Conservation (phyloP, 2,888 invertebrate species). For the Lycophotia porphyrea region DNA sequence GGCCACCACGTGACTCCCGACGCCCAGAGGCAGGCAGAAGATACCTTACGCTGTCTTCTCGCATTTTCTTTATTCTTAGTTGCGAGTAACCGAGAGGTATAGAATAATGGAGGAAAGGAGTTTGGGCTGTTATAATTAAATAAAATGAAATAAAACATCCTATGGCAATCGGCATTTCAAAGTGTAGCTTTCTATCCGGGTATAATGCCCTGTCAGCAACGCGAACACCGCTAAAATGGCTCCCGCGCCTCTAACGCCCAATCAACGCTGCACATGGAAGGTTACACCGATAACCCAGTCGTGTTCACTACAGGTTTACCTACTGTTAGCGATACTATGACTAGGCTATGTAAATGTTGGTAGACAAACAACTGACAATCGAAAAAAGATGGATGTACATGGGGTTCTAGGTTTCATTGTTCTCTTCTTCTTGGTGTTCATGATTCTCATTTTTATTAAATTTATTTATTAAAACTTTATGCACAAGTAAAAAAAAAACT, state of each 20-base stretch:
- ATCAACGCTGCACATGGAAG: slow-evolving; percentile 67
- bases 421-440: no score
- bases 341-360: background rate
- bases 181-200: background rate
- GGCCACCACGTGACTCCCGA: no score
- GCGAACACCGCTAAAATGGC: slow-evolving; percentile 48
- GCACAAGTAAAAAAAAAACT: no score
- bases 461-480: no score
- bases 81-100: background rate
- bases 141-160: background rate
- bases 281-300: slow-evolving; percentile 53
- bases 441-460: no score
- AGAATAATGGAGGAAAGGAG: background rate
- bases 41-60: no score
- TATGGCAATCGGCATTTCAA: background rate
- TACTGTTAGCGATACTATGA: slow-evolving; percentile 15
- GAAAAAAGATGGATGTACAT: background rate
- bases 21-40: no score
- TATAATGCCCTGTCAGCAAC: slow-evolving; percentile 18
- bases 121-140: no score
- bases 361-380: background rate
- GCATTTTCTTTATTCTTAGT: no score
- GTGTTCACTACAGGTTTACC: slow-evolving; percentile 21
- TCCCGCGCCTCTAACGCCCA: slow-evolving; percentile 68
- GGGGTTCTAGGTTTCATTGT: background rate